Evolutionary conservation across 2,888 invertebrate species (phyloP), one percentile per base, ranked within the genome.

Genomic region (Belgica antarctica): DNA sequence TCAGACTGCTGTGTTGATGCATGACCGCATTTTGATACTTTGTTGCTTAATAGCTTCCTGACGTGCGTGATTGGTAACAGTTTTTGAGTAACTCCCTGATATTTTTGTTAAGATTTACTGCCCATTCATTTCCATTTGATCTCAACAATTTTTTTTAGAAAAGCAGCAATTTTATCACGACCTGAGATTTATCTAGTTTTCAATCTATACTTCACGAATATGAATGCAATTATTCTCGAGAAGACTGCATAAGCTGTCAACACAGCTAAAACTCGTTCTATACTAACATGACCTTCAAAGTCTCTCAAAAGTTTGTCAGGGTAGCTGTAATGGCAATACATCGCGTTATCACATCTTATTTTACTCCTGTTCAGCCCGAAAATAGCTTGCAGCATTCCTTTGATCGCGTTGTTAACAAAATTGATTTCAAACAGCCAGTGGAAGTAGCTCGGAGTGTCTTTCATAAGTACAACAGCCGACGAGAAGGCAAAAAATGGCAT

Each of bases 401-500:
- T 90, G 71, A 92, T 86, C 1, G 90, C 89, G 75, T 93, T 92
- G 74, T 91, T 90, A 65, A 92, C 19, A 10, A 34, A 68, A 19
- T 68, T 68, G 1, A 17, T 1, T 1, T 95, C 90, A 75, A 95
- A 94, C 31, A 96, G 74, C 93, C 94, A 95, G 47, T 86, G 86
- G 73, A 94, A 81, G 75, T 86, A 86, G 0, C 80, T 79, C 5
- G 92, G 93, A 1, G 94, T 89, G 74, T 94, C 92, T 74, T 85
- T 85, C 74, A 90, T 84, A 75, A 88, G 89, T 1, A 96, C 87
- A 77, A 96, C 95, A 81, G 95, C 96, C 2, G 96, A 96, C 70
- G 94, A 94, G 81, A 96, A 96, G 74, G 94, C 84, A 25, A 92
- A 85, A 77, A 95, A 93, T 0, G 96, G 96, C 78, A 92, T 86